phyloP scores from a whole-genome alignment of 2,888 invertebrate genomes.

The Meteorus colon region DNA sequence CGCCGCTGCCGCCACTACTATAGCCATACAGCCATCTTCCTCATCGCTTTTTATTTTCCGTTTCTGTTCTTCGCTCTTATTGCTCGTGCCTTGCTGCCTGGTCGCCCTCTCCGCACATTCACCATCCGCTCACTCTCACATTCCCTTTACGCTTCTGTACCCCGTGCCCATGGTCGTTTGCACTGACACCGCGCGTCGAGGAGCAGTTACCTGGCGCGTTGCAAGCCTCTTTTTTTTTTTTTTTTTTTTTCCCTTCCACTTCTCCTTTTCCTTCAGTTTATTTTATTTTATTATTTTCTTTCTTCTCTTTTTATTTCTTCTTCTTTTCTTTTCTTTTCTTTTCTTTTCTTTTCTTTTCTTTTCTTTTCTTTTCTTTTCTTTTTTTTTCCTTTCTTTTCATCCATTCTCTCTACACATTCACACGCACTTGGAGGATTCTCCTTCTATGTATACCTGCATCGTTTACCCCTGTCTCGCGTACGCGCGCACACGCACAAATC shows the following conservation, averaged over 20 bases:
- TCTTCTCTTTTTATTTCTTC: background rate
- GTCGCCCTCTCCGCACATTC: conserved; percentile 33
- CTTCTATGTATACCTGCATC: conserved; percentile 22
- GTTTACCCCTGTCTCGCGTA: conserved; percentile 34
- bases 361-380: background rate
- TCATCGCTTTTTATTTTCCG: conserved; percentile 52
- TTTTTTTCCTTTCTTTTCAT: background rate
- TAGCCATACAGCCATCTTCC: conserved; percentile 49
- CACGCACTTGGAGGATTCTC: conserved; percentile 32
- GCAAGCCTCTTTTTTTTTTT: conserved; percentile 25
- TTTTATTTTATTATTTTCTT: background rate
- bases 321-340: background rate
- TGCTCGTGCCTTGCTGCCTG: conserved; percentile 46
- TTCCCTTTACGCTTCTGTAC: conserved; percentile 40
- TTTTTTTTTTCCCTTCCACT: background rate
- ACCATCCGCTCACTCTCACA: conserved; percentile 32
- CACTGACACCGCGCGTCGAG: conserved; percentile 38
- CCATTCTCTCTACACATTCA: conserved; percentile 27
- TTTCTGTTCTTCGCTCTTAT: conserved; percentile 49
- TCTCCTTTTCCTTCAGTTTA: conserved; percentile 34
- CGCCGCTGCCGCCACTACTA: conserved; percentile 63
- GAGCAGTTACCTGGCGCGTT: conserved; percentile 45
- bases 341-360: background rate
- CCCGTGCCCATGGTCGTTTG: conserved; percentile 31
- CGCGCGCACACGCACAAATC: conserved; percentile 42